Evolutionary conservation across 2,888 invertebrate genomes (phyloP).

Genomic region (Xiphydria camelus): DNA sequence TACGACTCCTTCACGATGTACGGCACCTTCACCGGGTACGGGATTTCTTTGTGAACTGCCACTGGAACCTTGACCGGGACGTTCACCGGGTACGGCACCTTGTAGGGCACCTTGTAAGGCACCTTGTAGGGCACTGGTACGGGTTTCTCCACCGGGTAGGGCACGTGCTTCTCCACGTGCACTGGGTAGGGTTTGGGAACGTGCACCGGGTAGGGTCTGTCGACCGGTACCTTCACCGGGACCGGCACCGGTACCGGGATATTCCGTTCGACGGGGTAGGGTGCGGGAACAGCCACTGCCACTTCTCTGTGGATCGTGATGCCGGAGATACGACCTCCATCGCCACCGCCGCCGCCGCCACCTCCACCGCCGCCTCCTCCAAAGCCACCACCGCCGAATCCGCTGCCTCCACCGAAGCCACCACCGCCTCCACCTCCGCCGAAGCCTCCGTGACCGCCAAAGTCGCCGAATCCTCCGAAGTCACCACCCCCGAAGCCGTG

Average conservation of each 20-base stretch:
- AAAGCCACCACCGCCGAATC: conserved; percentile 27
- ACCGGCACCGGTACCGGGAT: conserved; percentile 42
- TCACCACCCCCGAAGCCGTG: background rate
- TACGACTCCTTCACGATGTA: conserved; percentile 39
- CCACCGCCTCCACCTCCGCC: background rate
- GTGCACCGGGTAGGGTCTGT: conserved; percentile 41
- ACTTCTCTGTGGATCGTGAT: conserved; percentile 50
- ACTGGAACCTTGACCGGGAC: conserved; percentile 42
- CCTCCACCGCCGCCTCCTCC: conserved; percentile 22
- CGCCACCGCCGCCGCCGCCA: conserved; percentile 30
- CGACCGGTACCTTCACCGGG: conserved; percentile 45
- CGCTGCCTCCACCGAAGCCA: conserved; percentile 23
- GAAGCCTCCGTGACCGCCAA: conserved; percentile 14
- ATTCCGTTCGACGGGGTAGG: conserved; percentile 46
- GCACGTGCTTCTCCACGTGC: conserved; percentile 41
- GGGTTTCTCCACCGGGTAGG: conserved; percentile 41
- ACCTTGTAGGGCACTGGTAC: conserved; percentile 40
- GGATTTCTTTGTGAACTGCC: conserved; percentile 34
- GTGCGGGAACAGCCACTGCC: conserved; percentile 44
- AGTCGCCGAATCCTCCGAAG: conserved; percentile 10
- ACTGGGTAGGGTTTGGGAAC: conserved; percentile 42
- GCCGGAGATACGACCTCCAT: conserved; percentile 41
- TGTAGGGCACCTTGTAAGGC: conserved; percentile 41
- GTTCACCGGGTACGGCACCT: conserved; percentile 39
- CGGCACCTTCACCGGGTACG: conserved; percentile 40